These are phyloP conservation scores for Adelphocoris suturalis DNA, from an alignment of 2,888 invertebrate species.

Conservation along the genomic window DNA sequence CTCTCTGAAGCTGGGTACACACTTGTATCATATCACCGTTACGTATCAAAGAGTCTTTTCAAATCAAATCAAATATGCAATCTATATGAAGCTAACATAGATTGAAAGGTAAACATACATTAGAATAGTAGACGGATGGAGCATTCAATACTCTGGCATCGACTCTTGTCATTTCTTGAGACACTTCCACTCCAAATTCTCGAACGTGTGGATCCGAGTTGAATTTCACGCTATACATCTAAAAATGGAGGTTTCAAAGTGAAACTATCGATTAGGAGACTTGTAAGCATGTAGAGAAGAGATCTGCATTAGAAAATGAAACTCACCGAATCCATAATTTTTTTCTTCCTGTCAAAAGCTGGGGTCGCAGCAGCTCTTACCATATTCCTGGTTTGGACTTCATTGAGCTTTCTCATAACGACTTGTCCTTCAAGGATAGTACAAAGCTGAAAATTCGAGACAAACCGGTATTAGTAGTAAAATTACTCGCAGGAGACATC, in stretches of 20 bases:
- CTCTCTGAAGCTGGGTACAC: too few relatives aligned
- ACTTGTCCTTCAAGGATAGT: conserved; percentile 89
- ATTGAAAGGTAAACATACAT: conserved; percentile 23
- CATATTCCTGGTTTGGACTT: conserved; percentile 91
- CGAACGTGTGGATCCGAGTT: conserved; percentile 82
- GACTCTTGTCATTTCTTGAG: conserved; percentile 86
- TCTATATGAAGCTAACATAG: too few relatives aligned
- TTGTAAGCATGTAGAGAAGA: neutral
- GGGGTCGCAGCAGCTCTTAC: conserved; percentile 91
- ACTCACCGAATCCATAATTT: conserved; percentile 85
- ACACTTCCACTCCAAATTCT: conserved; percentile 91
- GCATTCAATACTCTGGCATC: conserved; percentile 88
- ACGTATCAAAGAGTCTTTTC: too few relatives aligned
- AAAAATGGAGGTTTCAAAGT: neutral
- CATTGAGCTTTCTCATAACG: conserved; percentile 88
- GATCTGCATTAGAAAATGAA: neutral
- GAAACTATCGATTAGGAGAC: neutral
- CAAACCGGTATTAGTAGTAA: neutral
- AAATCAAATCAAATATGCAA: too few relatives aligned
- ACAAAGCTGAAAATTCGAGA: conserved; percentile 81
- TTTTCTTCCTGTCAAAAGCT: conserved; percentile 87
- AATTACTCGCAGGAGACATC: too few relatives aligned
- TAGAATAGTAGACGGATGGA: conserved; percentile 86
- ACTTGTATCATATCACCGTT: too few relatives aligned
- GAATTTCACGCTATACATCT: conserved; percentile 68